Conservation (phyloP, 2,797 vertebrate species). For the Dendrocincla fuliginosa region DNA sequence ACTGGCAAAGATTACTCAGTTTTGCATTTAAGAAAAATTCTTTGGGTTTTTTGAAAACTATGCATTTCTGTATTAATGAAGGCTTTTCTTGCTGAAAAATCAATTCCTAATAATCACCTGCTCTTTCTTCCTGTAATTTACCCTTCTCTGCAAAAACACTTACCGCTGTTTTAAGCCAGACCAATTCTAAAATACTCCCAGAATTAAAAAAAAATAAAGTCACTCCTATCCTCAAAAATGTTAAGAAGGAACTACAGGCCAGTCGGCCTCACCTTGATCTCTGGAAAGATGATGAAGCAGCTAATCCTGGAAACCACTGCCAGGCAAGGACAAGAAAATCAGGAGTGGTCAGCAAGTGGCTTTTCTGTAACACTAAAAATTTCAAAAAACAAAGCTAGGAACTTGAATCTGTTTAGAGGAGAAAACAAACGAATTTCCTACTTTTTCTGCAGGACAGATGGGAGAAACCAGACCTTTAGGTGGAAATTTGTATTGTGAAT, state of each 20-base stretch:
- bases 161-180: background rate
- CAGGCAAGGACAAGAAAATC: background rate
- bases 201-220: background rate
- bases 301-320: background rate
- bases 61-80: slow-evolving; percentile 34
- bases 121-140: slow-evolving; percentile 12
- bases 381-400: background rate
- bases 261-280: background rate
- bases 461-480: background rate
- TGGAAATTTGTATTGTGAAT: background rate
- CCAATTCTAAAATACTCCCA: background rate
- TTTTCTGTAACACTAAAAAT: background rate
- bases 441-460: background rate
- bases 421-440: background rate
- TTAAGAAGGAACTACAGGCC: background rate
- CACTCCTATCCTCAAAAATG: background rate
- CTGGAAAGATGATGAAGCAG: background rate
- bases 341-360: background rate
- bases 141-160: background rate
- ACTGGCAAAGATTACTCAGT: background rate
- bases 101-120: slow-evolving; percentile 36
- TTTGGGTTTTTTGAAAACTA: background rate
- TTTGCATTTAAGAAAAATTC: slow-evolving; percentile 20
- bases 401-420: background rate
- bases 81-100: slow-evolving; percentile 29